phyloP scores from a whole-genome alignment of 2,113 vertebrate species.

The Seriola dumerili region DNA sequence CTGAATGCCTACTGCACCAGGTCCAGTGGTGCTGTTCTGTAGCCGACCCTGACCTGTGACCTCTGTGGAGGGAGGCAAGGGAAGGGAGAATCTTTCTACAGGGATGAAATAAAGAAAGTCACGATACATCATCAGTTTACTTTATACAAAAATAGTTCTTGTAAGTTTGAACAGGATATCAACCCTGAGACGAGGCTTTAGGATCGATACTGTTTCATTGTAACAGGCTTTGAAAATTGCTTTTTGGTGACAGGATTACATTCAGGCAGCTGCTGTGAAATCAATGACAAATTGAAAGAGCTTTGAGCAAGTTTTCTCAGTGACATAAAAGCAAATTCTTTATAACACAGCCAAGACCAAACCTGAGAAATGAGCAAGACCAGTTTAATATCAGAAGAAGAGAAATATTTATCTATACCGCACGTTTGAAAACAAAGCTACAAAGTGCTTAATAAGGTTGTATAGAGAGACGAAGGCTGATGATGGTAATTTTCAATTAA shows the following conservation, averaged over 20 bases:
- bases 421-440: not conserved
- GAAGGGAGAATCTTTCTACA: not conserved
- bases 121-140: slow-evolving; percentile 1
- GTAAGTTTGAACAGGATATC: not conserved
- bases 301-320: slow-evolving; percentile 9
- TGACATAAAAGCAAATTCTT: not conserved
- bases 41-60: slow-evolving; percentile 43
- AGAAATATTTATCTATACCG: not conserved
- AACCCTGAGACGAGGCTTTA: slow-evolving; percentile 5
- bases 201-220: not conserved
- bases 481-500: not conserved
- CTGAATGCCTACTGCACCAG: not conserved
- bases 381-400: not conserved
- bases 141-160: slow-evolving; percentile 7
- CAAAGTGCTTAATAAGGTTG: not conserved
- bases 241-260: slow-evolving; percentile 25
- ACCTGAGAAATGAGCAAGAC: not conserved
- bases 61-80: not conserved
- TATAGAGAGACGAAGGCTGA: not conserved
- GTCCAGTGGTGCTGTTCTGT: slow-evolving; percentile 45
- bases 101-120: slow-evolving; percentile 23
- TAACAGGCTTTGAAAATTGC: slow-evolving; percentile 5
- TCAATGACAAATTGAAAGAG: slow-evolving; percentile 24
- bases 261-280: not conserved
- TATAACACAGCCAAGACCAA: not conserved